Percentiles rank a stretch among this genome's conserved stretches.
These are phyloP conservation scores for Actinopyga echinites DNA, from an alignment of 53 echinoderm and acorn worm species.

Conservation along the genomic window DNA sequence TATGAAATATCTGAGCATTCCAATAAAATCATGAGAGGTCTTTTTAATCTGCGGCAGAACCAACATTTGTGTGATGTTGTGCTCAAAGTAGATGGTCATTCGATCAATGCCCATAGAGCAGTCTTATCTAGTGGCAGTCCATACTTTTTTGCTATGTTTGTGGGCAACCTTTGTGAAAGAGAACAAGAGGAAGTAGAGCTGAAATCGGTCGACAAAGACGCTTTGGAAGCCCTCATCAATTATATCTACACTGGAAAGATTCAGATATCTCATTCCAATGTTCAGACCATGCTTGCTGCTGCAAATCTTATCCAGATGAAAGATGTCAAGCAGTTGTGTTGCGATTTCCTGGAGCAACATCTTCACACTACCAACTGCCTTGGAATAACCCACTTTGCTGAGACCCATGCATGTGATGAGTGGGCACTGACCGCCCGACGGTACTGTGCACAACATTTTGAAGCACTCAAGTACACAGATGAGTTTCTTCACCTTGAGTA, in stretches of 20 bases:
- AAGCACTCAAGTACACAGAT: constrained; percentile 72
- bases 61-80: constrained; percentile 78
- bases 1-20: constrained; percentile 52
- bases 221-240: constrained; percentile 72
- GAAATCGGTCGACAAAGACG: constrained; percentile 84
- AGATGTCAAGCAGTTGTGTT: constrained; percentile 89
- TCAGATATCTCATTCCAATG: constrained; percentile 75
- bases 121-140: constrained; percentile 86
- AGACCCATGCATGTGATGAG: constrained; percentile 82
- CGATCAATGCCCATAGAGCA: constrained; percentile 78
- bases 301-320: constrained; percentile 90
- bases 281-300: constrained; percentile 81
- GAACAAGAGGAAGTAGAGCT: constrained; percentile 93
- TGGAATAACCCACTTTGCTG: constrained; percentile 87
- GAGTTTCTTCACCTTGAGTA: constrained; percentile 78
- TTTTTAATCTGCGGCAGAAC: constrained; percentile 63
- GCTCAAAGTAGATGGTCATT: constrained; percentile 65
- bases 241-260: constrained; percentile 94
- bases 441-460: constrained; percentile 75
- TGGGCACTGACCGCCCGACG: constrained; percentile 59
- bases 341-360: constrained; percentile 87
- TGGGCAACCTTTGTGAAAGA: constrained; percentile 81
- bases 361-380: constrained; percentile 90
- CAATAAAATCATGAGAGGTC: constrained; percentile 26
- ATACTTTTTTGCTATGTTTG: constrained; percentile 95